A percentile compares a stretch with the other conserved stretches of the same genome.
These are phyloP conservation scores for Eulithis prunata DNA, from an alignment of 2,888 invertebrate genomes.

Conservation along the genomic window DNA sequence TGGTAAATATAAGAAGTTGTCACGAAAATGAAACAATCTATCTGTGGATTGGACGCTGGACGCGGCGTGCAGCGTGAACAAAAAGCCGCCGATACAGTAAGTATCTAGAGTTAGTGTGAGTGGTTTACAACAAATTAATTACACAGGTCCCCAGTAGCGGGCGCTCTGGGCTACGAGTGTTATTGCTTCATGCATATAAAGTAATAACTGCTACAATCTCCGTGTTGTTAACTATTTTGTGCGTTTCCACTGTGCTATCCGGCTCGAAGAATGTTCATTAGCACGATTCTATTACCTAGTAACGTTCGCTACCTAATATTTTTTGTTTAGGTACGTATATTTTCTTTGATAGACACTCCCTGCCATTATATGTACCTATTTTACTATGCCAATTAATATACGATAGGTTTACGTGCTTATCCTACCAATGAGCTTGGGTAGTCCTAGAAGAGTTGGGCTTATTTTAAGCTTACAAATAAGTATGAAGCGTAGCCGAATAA, in stretches of 20 bases:
- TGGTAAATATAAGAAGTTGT: too few species aligned
- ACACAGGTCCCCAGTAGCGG: conserved; percentile 54
- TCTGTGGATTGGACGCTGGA: background rate
- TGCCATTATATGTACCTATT: too few species aligned
- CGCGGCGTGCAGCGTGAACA: conserved; percentile 11
- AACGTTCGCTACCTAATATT: too few species aligned
- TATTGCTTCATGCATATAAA: conserved; percentile 76
- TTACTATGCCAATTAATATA: too few species aligned
- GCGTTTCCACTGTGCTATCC: conserved; percentile 47
- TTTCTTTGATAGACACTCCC: too few species aligned
- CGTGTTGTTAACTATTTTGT: conserved; percentile 51
- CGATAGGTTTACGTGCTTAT: too few species aligned
- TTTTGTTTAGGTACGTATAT: too few species aligned
- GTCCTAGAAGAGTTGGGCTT: too few species aligned
- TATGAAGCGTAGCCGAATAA: background rate
- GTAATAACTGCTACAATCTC: conserved; percentile 65
- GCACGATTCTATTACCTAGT: too few species aligned
- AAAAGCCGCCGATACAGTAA: conserved; percentile 7
- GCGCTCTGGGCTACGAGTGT: conserved; percentile 56
- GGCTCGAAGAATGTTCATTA: conserved; percentile 9
- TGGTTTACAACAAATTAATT: conserved; percentile 72
- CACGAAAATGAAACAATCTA: too few species aligned
- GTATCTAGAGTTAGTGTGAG: conserved; percentile 42
- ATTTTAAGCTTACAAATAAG: too few species aligned
- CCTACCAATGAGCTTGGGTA: too few species aligned